Evolutionary conservation across 2,888 invertebrate genomes (phyloP), one percentile per base, ranked within the genome.

Genomic region (Heliconius ethilla): DNA sequence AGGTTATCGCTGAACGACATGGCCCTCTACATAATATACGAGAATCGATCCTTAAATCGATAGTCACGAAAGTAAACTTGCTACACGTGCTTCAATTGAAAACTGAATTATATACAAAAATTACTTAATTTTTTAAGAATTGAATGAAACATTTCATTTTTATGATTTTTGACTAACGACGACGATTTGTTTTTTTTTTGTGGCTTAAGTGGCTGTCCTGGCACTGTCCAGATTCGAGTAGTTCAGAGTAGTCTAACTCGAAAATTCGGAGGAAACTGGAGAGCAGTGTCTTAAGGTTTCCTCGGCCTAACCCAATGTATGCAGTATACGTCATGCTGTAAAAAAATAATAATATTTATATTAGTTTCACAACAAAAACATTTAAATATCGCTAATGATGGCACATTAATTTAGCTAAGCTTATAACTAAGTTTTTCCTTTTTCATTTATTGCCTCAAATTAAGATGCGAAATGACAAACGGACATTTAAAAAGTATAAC

Each of bases 41-140:
- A 55, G 51, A 45, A 83, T 82, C 82, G 82, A 81, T 79, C 33
- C 67, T 29, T 11, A 59, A 81, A 82, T 80, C 82, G 80, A 83
- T 82, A 75, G 6, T 22, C 45, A 67, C 65, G 65, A 75, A 33
- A 65, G 77, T 72, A 78, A 74, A 79, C 79, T 80, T 51, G 80
- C 75, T 73, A 74, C 51, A 33, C 65, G 22, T 51, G 51, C 18
- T 51, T 51, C 51, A 22, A 51, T 51, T 1, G 51, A 51, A 22
- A 2, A 3, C 22, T 51, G 3, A 18, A 7, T 51, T 22, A 2
- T 22, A 51, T 51, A 51, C 2, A 51, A 51, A 51, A 67, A n/a
- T 5, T 37, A n/a, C n/a, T n/a, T 67, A 13, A 25, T 13, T 25
- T 37, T 37, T 13, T n/a, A n/a, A 40, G 22, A n/a, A 4, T 29